These are phyloP conservation scores for Glaucopsyche alexis DNA, from an alignment of 2,888 invertebrate genomes.

Conservation along the genomic window DNA sequence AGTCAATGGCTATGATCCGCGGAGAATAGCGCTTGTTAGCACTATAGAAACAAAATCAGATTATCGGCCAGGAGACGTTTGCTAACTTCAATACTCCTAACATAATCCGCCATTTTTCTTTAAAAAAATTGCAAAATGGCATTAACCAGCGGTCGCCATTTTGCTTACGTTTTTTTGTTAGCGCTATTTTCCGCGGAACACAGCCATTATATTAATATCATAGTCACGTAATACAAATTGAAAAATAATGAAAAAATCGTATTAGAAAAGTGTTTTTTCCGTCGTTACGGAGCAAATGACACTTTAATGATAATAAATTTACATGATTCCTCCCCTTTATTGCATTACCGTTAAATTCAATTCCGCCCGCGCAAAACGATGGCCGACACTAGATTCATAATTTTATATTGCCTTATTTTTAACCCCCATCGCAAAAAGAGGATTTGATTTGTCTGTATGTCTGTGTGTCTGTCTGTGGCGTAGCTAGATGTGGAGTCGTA, in stretches of 20 bases:
- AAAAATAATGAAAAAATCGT: slow-evolving; percentile 26
- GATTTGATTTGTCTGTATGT: neutral
- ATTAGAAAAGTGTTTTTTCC: slow-evolving; percentile 30
- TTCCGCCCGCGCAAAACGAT: slow-evolving; percentile 43
- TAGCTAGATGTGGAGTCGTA: no score
- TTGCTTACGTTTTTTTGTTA: no score
- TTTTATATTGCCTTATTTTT: slow-evolving; percentile 17
- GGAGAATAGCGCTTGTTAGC: no score
- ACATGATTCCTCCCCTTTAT: slow-evolving; percentile 51
- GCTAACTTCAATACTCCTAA: no score
- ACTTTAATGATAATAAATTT: slow-evolving; percentile 57
- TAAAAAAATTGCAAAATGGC: no score
- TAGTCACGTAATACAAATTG: neutral
- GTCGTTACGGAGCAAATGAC: slow-evolving; percentile 28
- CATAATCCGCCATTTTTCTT: no score
- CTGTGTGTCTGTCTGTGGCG: neutral
- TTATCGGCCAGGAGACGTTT: no score
- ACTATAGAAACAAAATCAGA: no score
- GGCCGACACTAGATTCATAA: slow-evolving; percentile 30
- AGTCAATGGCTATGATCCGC: no score
- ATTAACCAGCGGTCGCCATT: no score
- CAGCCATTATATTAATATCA: neutral
- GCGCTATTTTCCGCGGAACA: no score
- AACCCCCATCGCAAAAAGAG: no score
- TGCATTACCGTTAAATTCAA: slow-evolving; percentile 50